Conservation (phyloP, 2,888 invertebrate species). For the Cremastinae sp. region DNA sequence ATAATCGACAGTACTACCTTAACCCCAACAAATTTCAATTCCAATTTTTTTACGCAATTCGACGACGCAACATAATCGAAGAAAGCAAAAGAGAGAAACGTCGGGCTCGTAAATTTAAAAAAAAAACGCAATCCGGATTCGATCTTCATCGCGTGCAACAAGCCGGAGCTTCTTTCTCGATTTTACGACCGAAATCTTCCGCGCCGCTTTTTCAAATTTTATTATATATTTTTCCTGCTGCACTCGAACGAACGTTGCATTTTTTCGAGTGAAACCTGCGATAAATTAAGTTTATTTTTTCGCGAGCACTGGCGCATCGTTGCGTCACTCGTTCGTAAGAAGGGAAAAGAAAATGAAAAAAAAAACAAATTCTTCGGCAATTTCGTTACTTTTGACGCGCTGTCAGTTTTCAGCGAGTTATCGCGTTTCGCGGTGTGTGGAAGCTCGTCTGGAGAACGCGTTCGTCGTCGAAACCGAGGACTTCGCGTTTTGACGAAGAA, state of each 20-base stretch:
- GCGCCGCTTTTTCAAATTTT: too few relatives aligned
- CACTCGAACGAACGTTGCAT: too few relatives aligned
- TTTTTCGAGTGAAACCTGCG: background rate
- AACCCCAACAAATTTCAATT: too few relatives aligned
- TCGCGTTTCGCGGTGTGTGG: too few relatives aligned
- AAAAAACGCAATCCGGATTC: conserved; percentile 49
- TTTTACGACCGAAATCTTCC: conserved; percentile 56
- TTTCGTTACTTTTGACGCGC: too few relatives aligned
- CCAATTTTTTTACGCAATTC: conserved; percentile 67
- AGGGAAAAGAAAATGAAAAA: background rate
- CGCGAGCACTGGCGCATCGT: background rate
- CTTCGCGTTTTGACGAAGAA: too few relatives aligned
- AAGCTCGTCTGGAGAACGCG: too few relatives aligned
- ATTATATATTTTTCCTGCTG: too few relatives aligned
- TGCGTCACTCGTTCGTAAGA: too few relatives aligned
- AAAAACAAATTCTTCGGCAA: background rate
- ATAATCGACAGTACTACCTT: too few relatives aligned
- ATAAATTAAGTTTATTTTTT: background rate
- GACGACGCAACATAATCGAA: conserved; percentile 39
- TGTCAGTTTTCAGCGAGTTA: too few relatives aligned
- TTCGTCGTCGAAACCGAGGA: too few relatives aligned
- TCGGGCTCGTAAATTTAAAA: conserved; percentile 32
- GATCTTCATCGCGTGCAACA: conserved; percentile 54
- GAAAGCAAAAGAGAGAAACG: conserved; percentile 23
- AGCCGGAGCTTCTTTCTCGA: conserved; percentile 28